Evolutionary conservation across 1,140 invertebrate genomes (phyloP), one percentile per base, ranked within the genome.

Genomic region (Cydia splendana): DNA sequence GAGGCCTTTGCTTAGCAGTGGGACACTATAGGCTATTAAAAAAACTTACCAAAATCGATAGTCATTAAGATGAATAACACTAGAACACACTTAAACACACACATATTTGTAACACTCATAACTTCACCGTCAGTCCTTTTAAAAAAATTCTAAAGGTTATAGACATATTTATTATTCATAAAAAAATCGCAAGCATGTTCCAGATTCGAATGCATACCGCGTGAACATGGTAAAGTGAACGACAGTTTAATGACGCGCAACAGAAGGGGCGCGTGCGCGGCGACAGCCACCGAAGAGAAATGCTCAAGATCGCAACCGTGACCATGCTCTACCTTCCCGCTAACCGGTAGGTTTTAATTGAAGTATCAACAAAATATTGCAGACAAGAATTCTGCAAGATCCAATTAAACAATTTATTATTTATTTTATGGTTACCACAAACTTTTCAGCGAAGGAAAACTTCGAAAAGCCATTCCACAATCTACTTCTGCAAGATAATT

Each of bases 251-350:
- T 71, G 67, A 71, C 34, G 67, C 67, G 34, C 67, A 28, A 34
- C 65, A 38, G 67, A 38, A 71, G 67, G 18, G 67, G 67, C 18
- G 67, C 67, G 67, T 71, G 67, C 67, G 34, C 67, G 34, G 34
- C 38, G 30, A 38, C 67, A 18, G 20, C 18, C 57, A 38, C 15
- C 67, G 34, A 18, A 42, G 67, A 71, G 67, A 71, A 71, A 71
- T 71, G 67, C 67, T 34, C 65, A 69, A 69, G 38, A 38, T 13
- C 30, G 38, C 67, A 71, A 38, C 67, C 30, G 30, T 71, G 67
- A 71, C 67, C 67, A 71, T 71, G 67, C 67, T 71, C 30, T 38
- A 38, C 12, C 67, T 71, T 71, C n/a, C n/a, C 67, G n/a, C 67
- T 38, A 71, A 18, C 67, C 34, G 67, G 34, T 62, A 24, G 57